Evolutionary conservation across 2,888 invertebrate genomes (phyloP).

Genomic region (Coenonympha arcania): DNA sequence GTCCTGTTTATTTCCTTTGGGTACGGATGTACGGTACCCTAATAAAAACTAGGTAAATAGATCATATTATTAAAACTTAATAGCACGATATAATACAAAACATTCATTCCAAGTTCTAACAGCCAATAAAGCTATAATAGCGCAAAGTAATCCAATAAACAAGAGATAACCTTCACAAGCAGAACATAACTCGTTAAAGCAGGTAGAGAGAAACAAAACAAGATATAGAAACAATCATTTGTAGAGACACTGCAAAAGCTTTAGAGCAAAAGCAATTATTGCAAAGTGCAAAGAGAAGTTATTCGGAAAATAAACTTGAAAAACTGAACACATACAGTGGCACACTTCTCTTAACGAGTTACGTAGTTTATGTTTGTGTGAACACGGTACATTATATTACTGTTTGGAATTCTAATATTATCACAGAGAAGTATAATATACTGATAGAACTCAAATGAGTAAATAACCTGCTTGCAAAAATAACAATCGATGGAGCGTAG

Average conservation of each 20-base stretch:
- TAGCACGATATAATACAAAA: not conserved
- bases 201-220: slow-evolving; percentile 10
- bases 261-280: slow-evolving; percentile 13
- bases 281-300: slow-evolving; percentile 2
- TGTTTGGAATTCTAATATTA: not conserved
- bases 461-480: too few species aligned
- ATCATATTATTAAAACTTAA: not conserved
- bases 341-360: slow-evolving; percentile 4
- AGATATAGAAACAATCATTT: slow-evolving; percentile 14
- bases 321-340: not conserved
- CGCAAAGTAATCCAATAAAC: not conserved
- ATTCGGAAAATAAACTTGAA: slow-evolving; percentile 3
- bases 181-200: slow-evolving; percentile 8
- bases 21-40: too few species aligned
- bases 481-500: too few species aligned
- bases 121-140: too few species aligned
- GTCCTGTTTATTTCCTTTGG: too few species aligned
- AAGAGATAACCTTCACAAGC: slow-evolving; percentile 3
- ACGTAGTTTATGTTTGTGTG: not conserved
- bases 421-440: too few species aligned
- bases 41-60: too few species aligned
- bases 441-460: too few species aligned
- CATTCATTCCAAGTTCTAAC: not conserved
- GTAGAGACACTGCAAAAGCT: slow-evolving; percentile 10
- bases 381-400: not conserved